Evolutionary conservation across 2,113 vertebrate species (phyloP), one percentile per base, ranked within the genome.

Genomic region (Salvelinus sp.): DNA sequence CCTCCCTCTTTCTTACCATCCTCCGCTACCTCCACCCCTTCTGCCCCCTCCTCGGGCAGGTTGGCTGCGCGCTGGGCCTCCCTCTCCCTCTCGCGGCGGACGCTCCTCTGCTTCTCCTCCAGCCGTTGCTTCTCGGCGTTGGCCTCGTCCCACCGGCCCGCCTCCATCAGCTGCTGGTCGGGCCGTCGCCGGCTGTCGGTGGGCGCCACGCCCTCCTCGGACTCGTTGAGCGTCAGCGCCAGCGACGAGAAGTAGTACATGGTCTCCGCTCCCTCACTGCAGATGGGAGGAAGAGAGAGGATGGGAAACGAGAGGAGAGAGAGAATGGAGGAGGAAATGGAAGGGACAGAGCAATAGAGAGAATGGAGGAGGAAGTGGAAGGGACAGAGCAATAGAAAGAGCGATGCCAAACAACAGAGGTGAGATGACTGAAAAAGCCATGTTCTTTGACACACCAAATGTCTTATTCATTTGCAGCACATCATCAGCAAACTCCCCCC

Each of bases 201-300:
- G 3, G 96, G 96, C 0, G 97, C 97, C 0, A 96, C 93, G 0
- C 96, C 95, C 0, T 87, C 91, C 79, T 99, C 97, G 0, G 76
- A 76, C 9, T 97, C 97, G 0, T 98, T 99, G 23, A 99, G 94
- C 0, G 96, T 97, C 70, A 99, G 86, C 0, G 97, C 97, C 72
- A 99, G 92, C 1, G 96, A 94, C 14, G 97, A 98, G 87, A 99
- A 99, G 87, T 93, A 98, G 87, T 99, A 98, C 97, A 98, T 99
- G 87, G 93, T 97, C 80, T 99, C 97, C 0, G 97, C 96, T 1
- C 96, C 94, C 69, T 98, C 98, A 71, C 96, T 97, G 63, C 1
- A 62, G 48, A 44, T 44, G 18, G 63, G 60, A n/a, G 64, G 54
- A 23, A 28, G 67, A 9, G 60, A 9, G 4, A 44, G 54, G 16